Conservation (phyloP, 2,888 invertebrate genomes). For the Drosophila nr. perissopoda region DNA sequence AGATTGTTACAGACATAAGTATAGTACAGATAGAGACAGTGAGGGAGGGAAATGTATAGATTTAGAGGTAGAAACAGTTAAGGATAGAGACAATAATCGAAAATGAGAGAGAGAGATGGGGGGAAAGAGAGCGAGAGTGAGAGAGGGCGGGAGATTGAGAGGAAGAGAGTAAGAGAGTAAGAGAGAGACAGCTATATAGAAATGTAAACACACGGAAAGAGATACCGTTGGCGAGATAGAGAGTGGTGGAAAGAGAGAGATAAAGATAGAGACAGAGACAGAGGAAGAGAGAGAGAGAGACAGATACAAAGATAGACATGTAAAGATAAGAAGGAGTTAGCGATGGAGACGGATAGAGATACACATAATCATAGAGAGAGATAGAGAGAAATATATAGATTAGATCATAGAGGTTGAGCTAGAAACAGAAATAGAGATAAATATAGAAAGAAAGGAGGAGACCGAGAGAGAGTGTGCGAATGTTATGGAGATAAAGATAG, state of each 20-base stretch:
- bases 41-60: not conserved
- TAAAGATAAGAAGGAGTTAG: not conserved
- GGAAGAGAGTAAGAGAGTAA: not conserved
- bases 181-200: not conserved
- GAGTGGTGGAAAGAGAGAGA: not conserved
- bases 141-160: fast-evolving
- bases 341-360: not conserved
- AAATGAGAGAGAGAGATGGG: not conserved
- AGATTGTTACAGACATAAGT: not conserved
- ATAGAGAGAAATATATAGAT: not conserved
- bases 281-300: not conserved
- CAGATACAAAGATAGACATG: not conserved
- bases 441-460: not conserved
- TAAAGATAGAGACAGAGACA: not conserved
- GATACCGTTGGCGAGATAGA: not conserved
- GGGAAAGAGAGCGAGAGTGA: not conserved
- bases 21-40: not conserved
- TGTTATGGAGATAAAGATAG: not conserved
- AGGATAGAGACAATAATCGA: not conserved
- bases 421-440: not conserved
- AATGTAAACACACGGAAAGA: too few species aligned
- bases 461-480: not conserved
- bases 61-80: not conserved
- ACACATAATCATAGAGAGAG: not conserved
- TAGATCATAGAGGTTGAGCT: not conserved